A percentile compares a stretch with the other conserved stretches of the same genome.
phyloP scores from a whole-genome alignment of 2,888 invertebrate genomes.

The Odiellus spinosus region DNA sequence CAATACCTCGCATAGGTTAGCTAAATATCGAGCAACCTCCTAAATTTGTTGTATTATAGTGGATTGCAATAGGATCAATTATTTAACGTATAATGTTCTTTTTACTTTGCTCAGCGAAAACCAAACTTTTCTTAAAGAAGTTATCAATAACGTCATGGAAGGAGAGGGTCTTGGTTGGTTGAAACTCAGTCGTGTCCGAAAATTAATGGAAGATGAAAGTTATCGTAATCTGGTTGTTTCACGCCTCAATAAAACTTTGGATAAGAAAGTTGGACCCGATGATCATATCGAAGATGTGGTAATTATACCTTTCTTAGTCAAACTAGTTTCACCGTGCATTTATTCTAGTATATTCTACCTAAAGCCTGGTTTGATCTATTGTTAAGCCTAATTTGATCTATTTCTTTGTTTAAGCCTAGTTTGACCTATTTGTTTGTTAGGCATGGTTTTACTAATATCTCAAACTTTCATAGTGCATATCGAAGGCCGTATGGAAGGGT shows the following conservation, averaged over 20 bases:
- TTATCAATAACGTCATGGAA: conserved; percentile 63
- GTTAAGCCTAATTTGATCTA: no score
- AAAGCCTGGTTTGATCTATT: no score
- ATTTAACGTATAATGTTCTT: no score
- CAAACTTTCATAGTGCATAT: conserved; percentile 48
- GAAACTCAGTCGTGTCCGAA: conserved; percentile 75
- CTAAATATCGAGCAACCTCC: no score
- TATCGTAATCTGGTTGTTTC: conserved; percentile 89
- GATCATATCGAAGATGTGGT: conserved; percentile 97
- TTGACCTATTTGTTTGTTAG: no score
- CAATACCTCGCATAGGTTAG: conserved; percentile 17
- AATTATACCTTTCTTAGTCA: no score
- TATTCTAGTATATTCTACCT: no score
- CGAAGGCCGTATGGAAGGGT: conserved; percentile 87
- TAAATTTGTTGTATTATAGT: no score
- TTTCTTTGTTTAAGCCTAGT: no score
- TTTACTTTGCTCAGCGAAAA: conserved; percentile 46
- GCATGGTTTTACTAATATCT: no score
- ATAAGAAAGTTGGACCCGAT: conserved; percentile 79
- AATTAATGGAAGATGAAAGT: conserved; percentile 97
- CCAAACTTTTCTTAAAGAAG: conserved; percentile 83
- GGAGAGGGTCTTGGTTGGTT: conserved; percentile 96
- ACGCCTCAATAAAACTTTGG: conserved; percentile 82
- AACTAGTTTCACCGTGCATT: no score
- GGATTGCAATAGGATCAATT: no score